Base-by-base conservation (phyloP, 2,797 vertebrate genomes). In the Enteromius paludinosus region DNA sequence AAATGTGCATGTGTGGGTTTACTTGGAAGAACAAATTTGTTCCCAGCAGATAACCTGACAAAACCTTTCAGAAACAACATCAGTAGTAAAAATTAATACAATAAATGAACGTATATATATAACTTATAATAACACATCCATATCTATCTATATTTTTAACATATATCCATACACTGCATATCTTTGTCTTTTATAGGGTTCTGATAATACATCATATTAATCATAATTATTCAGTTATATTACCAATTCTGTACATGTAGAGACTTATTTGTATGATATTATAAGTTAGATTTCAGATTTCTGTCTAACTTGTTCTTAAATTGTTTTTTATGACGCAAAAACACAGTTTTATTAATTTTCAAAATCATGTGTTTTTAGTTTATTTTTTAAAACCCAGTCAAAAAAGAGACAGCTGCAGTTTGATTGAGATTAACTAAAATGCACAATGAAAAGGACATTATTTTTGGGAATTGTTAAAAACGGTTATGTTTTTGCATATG, bases 1-100 rank as follows among this genome's bases (percentile, higher is more conserved):
- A 11, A 28, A 52, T 79, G 18, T 73, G 33, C 73, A 18, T 30
- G 75, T 52, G 68, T 54, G 15, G n/a, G 73, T 41, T 41, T 7
- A 65, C 33, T 43, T 71, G 23, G 41, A 6, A 0, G 0, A 47
- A 14, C 11, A 54, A 15, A 14, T 73, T 33, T 35, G 11, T 14
- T 72, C 9, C 47, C 10, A 52, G 20, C 4, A 14, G 18, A 52
- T n/a, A 35, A 28, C 14, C 25, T 28, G 59, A 61, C 59, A 30
- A 62, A 52, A 71, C 4, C 0, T 71, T 52, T 49, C 20, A 30
- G 45, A 9, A 52, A 72, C 45, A 49, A 12, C 69, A 47, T 72
- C 0, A 49, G 30, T 20, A 20, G 5, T 5, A 33, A 49, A 20
- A 49, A 56, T 0, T 11, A 23, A 47, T 47, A 18, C 3, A 30